Base-by-base conservation (phyloP, 2,888 invertebrate genomes). In the Rugalucina vietnamica region DNA sequence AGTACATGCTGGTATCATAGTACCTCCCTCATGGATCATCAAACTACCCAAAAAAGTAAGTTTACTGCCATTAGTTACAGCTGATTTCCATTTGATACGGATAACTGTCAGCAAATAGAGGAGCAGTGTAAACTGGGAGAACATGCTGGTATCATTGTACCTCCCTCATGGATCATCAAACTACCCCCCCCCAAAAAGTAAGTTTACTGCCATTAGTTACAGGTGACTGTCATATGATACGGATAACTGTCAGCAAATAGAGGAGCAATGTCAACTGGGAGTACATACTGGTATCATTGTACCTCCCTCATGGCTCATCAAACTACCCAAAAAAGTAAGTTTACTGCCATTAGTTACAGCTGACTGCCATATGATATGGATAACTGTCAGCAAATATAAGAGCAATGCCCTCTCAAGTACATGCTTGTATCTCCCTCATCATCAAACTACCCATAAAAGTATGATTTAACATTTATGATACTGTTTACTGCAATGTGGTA, bases 11-110 rank as follows among this genome's bases (percentile, higher is more conserved):
- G 97, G 97, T 93, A 98, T 99, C 94, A 97, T 99, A 93, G 93
- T 99, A 86, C 99, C 99, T 57, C 99, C 99, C 14, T 98, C 98
- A 14, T 99, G 99, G 99, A 98, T 99, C 91, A 97, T 99, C 0
- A 98, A 99, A 95, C 95, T 99, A 75, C 98, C 99, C 4, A 96
- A 96, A 93, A 97, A 97, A 92, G 95, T 95, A 71, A 81, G 87
- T 83, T n/a, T n/a, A n/a, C n/a, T n/a, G n/a, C n/a, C n/a, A n/a
- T n/a, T n/a, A n/a, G n/a, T n/a, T n/a, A n/a, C n/a, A n/a, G n/a
- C n/a, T n/a, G n/a, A n/a, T n/a, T n/a, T n/a, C n/a, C n/a, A n/a
- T n/a, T n/a, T n/a, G n/a, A n/a, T n/a, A n/a, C n/a, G n/a, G n/a
- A n/a, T n/a, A n/a, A n/a, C n/a, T n/a, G n/a, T n/a, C 97, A 97